Conservation (phyloP, 2,113 vertebrate species). For the Phaethornis superciliosus region DNA sequence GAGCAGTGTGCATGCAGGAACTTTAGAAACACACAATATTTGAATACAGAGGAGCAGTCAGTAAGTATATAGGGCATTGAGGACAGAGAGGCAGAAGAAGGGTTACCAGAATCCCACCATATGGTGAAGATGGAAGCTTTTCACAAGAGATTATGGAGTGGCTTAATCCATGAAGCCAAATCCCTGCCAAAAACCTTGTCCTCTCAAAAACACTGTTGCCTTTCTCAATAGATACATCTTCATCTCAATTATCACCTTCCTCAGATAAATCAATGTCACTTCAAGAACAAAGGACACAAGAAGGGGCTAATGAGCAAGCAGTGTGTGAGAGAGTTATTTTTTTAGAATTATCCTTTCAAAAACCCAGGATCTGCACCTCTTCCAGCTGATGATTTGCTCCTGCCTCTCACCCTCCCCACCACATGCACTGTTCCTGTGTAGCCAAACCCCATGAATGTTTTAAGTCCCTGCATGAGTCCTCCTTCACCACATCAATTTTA, state of each 20-base stretch:
- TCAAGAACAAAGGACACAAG: background rate
- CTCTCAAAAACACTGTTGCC: background rate
- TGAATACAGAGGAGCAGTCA: background rate
- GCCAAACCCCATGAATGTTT: background rate
- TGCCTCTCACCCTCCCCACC: background rate
- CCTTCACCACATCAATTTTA: no score
- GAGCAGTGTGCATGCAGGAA: background rate
- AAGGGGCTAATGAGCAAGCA: background rate
- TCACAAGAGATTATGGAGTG: background rate
- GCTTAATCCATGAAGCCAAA: background rate
- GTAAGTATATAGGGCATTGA: fast-evolving
- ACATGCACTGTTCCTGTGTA: background rate
- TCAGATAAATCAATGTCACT: background rate
- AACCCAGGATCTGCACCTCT: background rate
- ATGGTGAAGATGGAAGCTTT: background rate
- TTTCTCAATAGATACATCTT: background rate
- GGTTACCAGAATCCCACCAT: background rate
- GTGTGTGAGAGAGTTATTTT: background rate
- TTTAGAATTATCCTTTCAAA: background rate
- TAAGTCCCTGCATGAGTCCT: background rate
- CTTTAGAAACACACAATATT: background rate
- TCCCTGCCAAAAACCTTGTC: background rate
- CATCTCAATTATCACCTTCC: background rate
- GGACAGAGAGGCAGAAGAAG: background rate
- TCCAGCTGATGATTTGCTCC: background rate